Percentiles rank a stretch among this genome's conserved stretches.
Evolutionary conservation across 2,113 vertebrate genomes (phyloP).

Genomic region (Opisthocomus hoazin): DNA sequence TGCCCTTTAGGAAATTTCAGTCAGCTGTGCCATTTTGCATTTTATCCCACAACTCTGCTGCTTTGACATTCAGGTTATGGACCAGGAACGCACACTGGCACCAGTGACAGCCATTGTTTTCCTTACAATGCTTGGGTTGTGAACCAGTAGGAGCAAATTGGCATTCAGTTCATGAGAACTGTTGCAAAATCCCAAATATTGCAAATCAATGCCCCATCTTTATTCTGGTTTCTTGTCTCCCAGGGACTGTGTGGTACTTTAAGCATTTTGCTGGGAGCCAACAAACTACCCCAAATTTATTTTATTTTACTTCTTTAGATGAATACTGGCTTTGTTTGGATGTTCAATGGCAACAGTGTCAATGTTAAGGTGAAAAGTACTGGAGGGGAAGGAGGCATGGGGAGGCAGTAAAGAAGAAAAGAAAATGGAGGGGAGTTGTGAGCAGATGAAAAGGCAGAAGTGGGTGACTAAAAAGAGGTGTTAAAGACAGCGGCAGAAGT

Average conservation of each 20-base stretch:
- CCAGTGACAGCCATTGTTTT: conserved; percentile 43
- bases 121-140: conserved; percentile 1
- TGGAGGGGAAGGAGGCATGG: neutral
- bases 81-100: conserved; percentile 42
- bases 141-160: conserved; percentile 17
- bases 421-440: neutral
- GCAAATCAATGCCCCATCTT: neutral
- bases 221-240: neutral
- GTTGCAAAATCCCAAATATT: conserved; percentile 39
- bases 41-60: neutral
- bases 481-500: neutral
- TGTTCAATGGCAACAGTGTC: neutral
- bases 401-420: neutral
- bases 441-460: neutral
- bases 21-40: conserved; percentile 21
- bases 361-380: neutral
- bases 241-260: neutral
- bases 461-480: neutral
- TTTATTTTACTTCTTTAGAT: neutral
- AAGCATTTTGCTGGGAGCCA: neutral
- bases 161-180: neutral
- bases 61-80: conserved; percentile 53
- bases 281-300: neutral
- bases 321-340: neutral
- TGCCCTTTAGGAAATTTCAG: conserved; percentile 35